Percentiles rank a stretch among this genome's conserved stretches.
Evolutionary conservation across 2,888 invertebrate species (phyloP).

Genomic region (Limnephilus marmoratus): DNA sequence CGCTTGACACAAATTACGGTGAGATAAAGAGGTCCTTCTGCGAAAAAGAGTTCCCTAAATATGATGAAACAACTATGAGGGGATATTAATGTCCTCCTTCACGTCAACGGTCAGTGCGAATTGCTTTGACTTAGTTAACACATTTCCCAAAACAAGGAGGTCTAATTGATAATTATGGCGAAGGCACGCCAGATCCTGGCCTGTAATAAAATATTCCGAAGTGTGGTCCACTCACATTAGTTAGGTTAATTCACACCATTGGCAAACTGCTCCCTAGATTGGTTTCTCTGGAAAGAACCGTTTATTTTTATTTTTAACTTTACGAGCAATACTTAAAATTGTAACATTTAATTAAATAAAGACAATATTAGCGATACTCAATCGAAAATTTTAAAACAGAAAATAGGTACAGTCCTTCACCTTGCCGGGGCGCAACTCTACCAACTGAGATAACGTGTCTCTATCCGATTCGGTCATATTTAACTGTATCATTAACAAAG

Average conservation of each 20-base stretch:
- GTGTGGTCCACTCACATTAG: constrained; percentile 37
- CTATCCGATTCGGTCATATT: too few species aligned
- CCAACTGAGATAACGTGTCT: too few species aligned
- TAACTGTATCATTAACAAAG: too few species aligned
- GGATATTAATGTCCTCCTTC: neutral
- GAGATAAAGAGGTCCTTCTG: neutral
- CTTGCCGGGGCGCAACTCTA: too few species aligned
- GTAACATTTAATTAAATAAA: too few species aligned
- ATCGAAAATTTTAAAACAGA: too few species aligned
- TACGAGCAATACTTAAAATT: too few species aligned
- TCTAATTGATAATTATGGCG: constrained; percentile 28
- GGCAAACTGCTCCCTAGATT: neutral
- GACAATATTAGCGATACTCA: too few species aligned
- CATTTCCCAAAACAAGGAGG: neutral
- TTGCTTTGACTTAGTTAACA: constrained; percentile 4
- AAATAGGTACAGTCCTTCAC: too few species aligned
- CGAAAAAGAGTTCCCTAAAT: neutral
- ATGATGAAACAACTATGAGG: neutral
- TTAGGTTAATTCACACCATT: neutral
- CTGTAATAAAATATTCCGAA: constrained; percentile 28
- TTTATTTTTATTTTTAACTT: too few species aligned
- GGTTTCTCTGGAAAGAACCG: neutral
- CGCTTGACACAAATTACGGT: neutral
- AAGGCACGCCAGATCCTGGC: constrained; percentile 5
- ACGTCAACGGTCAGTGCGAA: neutral